Conservation (phyloP, 2,113 vertebrate genomes). For the Meleagris gallopavo region DNA sequence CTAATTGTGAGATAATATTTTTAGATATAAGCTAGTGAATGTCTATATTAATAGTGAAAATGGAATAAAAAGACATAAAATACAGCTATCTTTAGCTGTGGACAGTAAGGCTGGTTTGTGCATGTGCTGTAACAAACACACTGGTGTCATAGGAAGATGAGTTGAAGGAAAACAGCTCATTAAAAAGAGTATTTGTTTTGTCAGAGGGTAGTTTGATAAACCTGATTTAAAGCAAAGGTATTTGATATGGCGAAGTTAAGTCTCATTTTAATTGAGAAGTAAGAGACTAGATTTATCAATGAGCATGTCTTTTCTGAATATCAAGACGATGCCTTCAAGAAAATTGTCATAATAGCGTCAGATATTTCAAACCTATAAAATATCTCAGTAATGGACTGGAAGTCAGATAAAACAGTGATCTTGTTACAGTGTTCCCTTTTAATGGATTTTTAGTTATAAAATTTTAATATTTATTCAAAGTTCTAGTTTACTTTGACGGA, state of each 20-base stretch:
- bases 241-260: background rate
- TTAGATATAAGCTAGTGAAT: background rate
- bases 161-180: background rate
- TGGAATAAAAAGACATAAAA: background rate
- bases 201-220: background rate
- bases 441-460: conserved; percentile 12
- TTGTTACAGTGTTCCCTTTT: background rate
- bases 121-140: background rate
- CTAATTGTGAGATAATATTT: background rate
- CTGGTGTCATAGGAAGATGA: background rate
- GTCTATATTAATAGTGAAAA: background rate
- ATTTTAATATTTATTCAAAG: conserved; percentile 17
- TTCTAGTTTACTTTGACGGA: background rate
- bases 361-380: background rate
- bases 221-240: background rate
- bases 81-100: background rate
- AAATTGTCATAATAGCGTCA: background rate
- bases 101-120: background rate
- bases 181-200: background rate
- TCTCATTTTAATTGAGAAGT: background rate
- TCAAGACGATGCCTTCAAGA: background rate
- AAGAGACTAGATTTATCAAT: background rate
- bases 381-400: background rate
- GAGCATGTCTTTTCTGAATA: background rate
- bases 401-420: background rate